Evolutionary conservation across 2,113 vertebrate genomes (phyloP).

Genomic region (Acanthisitta chloris): DNA sequence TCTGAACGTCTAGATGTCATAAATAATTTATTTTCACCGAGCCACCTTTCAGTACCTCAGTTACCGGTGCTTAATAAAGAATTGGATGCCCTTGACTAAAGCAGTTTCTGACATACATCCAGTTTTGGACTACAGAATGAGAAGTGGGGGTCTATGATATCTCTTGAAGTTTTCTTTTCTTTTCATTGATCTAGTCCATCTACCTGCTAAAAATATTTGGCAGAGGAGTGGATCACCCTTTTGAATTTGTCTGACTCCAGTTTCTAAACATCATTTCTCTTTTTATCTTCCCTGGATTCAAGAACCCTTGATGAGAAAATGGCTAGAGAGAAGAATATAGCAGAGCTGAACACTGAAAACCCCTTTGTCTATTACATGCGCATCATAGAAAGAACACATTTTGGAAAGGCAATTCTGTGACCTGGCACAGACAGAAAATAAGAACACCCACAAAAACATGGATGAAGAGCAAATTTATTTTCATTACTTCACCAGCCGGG

Average conservation of each 20-base stretch:
- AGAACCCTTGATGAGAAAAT: background rate
- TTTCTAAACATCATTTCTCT: background rate
- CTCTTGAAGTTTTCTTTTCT: background rate
- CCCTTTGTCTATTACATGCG: background rate
- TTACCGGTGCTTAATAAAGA: background rate
- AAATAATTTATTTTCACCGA: background rate
- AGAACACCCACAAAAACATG: background rate
- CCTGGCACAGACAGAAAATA: background rate
- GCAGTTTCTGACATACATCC: background rate
- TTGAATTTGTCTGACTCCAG: background rate
- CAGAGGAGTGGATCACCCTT: no score
- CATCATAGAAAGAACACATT: background rate
- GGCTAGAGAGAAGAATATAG: background rate
- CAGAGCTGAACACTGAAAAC: background rate
- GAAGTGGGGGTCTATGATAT: background rate
- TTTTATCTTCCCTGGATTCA: background rate
- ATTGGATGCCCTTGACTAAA: background rate
- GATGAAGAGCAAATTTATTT: background rate
- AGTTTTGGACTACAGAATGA: background rate
- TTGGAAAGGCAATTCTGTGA: background rate
- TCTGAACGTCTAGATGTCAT: background rate
- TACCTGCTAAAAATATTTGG: background rate
- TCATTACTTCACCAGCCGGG: rapidly evolving
- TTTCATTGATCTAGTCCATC: background rate
- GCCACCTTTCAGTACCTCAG: background rate